A percentile compares a stretch with the other conserved stretches of the same genome.
Conservation (phyloP, 2,113 vertebrate species). For the Osmerus eperlanus region DNA sequence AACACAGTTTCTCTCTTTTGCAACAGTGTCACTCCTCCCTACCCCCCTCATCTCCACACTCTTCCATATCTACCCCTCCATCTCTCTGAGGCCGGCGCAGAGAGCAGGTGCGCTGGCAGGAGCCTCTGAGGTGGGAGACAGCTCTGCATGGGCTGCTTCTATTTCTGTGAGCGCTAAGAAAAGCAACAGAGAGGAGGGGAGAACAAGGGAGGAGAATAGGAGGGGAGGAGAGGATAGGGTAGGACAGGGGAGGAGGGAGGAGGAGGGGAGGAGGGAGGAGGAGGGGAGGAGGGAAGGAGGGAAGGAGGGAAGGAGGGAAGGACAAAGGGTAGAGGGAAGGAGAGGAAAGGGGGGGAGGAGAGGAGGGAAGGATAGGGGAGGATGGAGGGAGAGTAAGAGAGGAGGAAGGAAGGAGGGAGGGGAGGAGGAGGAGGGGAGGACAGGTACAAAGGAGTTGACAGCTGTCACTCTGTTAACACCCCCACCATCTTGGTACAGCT, state of each 20-base stretch:
- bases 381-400: neutral
- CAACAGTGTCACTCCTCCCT: neutral
- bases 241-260: slow-evolving; percentile 37
- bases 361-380: slow-evolving; percentile 31
- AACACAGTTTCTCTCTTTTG: slow-evolving; percentile 55
- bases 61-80: slow-evolving; percentile 53
- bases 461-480: slow-evolving; percentile 26
- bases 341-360: slow-evolving; percentile 33
- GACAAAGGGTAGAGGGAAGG: slow-evolving; percentile 40
- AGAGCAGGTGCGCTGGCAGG: slow-evolving; percentile 47
- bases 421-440: neutral
- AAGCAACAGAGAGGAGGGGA: slow-evolving; percentile 10
- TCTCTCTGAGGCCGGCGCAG: slow-evolving; percentile 3
- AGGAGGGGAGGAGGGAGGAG: too few species aligned
- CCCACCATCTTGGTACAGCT: slow-evolving; percentile 21
- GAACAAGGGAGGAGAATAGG: slow-evolving; percentile 37
- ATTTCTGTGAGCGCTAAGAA: slow-evolving; percentile 66
- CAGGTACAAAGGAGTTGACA: slow-evolving; percentile 42
- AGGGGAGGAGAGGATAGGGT: neutral
- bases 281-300: slow-evolving; percentile 16
- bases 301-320: neutral
- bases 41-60: slow-evolving; percentile 46
- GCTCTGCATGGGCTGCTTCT: slow-evolving; percentile 52
- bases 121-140: slow-evolving; percentile 9
- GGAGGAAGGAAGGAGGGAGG: slow-evolving; percentile 39